Conservation (phyloP, 2,888 invertebrate species). For the Heliconius cydno region DNA sequence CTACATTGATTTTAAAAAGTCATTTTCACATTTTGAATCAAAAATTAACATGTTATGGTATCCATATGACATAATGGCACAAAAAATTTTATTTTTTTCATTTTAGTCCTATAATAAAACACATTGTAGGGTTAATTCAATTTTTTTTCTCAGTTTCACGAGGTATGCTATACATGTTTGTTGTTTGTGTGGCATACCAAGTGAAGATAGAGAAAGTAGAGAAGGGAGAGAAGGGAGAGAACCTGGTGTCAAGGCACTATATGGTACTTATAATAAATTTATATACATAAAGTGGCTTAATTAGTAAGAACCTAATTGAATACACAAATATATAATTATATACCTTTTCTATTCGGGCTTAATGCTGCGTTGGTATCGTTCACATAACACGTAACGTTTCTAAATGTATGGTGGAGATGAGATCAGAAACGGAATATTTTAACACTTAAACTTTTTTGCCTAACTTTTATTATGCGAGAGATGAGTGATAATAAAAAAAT, state of each 20-base stretch:
- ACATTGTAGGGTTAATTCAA: background rate
- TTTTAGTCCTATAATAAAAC: background rate
- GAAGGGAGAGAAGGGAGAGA: background rate
- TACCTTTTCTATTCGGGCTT: no score
- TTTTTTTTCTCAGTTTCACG: background rate
- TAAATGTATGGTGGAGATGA: no score
- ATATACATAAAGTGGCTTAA: no score
- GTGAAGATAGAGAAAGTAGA: background rate
- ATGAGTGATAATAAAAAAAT: background rate
- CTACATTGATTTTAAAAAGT: constrained; percentile 16
- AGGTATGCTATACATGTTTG: background rate
- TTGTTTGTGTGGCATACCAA: background rate
- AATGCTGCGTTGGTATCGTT: no score
- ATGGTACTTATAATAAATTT: background rate
- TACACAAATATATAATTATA: background rate
- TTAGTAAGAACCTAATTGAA: background rate
- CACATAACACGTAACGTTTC: no score
- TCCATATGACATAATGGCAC: background rate
- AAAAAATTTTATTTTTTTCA: background rate
- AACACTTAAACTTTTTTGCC: no score
- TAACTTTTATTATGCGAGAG: no score
- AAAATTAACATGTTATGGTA: background rate
- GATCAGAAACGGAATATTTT: no score
- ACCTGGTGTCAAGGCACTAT: background rate
- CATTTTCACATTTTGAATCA: constrained; percentile 11